These are phyloP conservation scores for Enteromius trimaculatus DNA, from an alignment of 2,797 vertebrate genomes.

Conservation along the genomic window DNA sequence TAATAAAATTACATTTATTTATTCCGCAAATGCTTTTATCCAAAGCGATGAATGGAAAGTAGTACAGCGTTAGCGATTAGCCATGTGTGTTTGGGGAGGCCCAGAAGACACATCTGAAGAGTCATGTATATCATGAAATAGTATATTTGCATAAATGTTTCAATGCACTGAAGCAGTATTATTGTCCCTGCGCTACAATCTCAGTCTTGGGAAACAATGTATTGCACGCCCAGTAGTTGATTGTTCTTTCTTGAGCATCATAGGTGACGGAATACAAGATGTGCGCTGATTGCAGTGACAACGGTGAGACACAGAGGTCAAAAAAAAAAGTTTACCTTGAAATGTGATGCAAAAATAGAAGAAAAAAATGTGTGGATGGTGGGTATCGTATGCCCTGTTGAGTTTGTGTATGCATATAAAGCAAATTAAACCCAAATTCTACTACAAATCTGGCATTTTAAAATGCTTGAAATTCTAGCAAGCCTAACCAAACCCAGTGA, in stretches of 20 bases:
- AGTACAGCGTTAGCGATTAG: background rate
- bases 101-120: background rate
- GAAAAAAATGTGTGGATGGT: background rate
- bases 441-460: background rate
- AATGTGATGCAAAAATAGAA: background rate
- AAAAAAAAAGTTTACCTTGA: background rate
- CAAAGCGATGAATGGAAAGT: background rate
- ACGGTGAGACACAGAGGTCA: background rate
- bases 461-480: too few relatives aligned
- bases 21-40: constrained; percentile 8
- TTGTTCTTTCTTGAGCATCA: background rate
- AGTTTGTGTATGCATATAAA: background rate
- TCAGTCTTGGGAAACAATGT: background rate
- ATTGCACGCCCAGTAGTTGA: background rate
- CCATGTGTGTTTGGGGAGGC: background rate
- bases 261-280: background rate
- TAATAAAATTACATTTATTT: background rate
- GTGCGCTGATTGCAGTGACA: background rate
- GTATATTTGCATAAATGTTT: background rate
- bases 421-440: background rate
- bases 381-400: background rate
- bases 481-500: background rate
- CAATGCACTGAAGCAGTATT: background rate
- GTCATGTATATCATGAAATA: background rate
- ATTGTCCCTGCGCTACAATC: background rate